Evolutionary conservation across 2,113 vertebrate genomes (phyloP).

Genomic region (Chascanopsetta lugubris): DNA sequence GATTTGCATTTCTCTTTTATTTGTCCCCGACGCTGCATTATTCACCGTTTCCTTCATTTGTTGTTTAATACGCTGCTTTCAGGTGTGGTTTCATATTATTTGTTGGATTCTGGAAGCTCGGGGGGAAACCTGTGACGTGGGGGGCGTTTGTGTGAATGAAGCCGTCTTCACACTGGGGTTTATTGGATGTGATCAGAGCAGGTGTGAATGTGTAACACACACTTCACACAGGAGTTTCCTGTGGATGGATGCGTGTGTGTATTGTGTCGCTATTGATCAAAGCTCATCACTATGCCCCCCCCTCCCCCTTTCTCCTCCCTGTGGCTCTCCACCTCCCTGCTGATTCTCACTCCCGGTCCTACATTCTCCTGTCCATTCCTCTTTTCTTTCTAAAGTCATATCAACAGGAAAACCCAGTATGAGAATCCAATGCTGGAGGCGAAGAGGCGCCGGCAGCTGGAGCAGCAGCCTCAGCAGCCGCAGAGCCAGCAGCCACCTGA

Average conservation of each 20-base stretch:
- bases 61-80: slow-evolving; percentile 25
- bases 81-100: slow-evolving; percentile 50
- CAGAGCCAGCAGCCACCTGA: slow-evolving; percentile 87
- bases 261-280: slow-evolving; percentile 48
- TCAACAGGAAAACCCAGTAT: slow-evolving; percentile 99
- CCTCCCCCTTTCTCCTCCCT: slow-evolving; percentile 19
- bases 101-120: slow-evolving; percentile 17
- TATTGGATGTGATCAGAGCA: slow-evolving; percentile 23
- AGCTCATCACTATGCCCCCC: slow-evolving; percentile 55
- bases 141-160: slow-evolving; percentile 25
- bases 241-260: slow-evolving; percentile 3
- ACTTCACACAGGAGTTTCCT: slow-evolving; percentile 4
- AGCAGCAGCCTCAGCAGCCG: slow-evolving; percentile 86
- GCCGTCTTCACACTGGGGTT: slow-evolving; percentile 13
- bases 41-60: slow-evolving; percentile 43
- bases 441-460: slow-evolving; percentile 94
- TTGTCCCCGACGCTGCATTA: slow-evolving; percentile 39
- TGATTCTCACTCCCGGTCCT: slow-evolving; percentile 20
- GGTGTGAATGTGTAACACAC: neutral
- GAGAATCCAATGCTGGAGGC: slow-evolving; percentile 97
- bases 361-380: slow-evolving; percentile 22
- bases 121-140: slow-evolving; percentile 2
- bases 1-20: slow-evolving; percentile 21
- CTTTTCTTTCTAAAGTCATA: slow-evolving; percentile 83
- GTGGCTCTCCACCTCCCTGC: slow-evolving; percentile 10